A percentile compares a stretch with the other conserved stretches of the same genome.
These are phyloP conservation scores for Diogma glabrata DNA, from an alignment of 2,888 invertebrate species.

Conservation along the genomic window DNA sequence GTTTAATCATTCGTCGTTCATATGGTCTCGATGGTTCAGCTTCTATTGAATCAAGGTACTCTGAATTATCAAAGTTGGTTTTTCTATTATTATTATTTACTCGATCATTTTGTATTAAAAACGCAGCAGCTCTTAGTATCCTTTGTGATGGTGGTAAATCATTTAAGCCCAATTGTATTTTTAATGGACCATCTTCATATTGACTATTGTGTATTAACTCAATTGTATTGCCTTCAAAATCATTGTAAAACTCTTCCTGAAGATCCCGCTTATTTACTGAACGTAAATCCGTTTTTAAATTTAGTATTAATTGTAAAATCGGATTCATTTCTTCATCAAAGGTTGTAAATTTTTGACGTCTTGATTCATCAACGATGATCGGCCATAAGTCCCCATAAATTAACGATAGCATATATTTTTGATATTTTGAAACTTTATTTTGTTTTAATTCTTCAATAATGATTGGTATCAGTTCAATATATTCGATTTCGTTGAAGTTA, in stretches of 20 bases:
- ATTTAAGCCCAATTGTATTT: neutral
- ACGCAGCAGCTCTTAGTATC: neutral
- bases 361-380: neutral
- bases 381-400: slow-evolving; percentile 1
- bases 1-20: neutral
- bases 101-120: neutral
- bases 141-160: neutral
- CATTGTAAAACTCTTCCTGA: neutral
- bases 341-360: neutral
- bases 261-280: slow-evolving; percentile 1
- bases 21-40: no score
- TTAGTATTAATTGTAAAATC: neutral
- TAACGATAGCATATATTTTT: neutral
- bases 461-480: neutral
- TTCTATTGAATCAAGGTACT: no score
- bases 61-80: no score
- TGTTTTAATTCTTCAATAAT: neutral
- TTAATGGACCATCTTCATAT: neutral
- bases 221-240: neutral
- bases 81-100: no score
- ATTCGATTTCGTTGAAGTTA: slow-evolving; percentile 4
- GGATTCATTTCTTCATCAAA: neutral
- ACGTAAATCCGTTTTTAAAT: no score
- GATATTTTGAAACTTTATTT: neutral
- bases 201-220: neutral